Conservation (phyloP, 1,140 invertebrate species). For the Oncopodura yosiiana region DNA sequence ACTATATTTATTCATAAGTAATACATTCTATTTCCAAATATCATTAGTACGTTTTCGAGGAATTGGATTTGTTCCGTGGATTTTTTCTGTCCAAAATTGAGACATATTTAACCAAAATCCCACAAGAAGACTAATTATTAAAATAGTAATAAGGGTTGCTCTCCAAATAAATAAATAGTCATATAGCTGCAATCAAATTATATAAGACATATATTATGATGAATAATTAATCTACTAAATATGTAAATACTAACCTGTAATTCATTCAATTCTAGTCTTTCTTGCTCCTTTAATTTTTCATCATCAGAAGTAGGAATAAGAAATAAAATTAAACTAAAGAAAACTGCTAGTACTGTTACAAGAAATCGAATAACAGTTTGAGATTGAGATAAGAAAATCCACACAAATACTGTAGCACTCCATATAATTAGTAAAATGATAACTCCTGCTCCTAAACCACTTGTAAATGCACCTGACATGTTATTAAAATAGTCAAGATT, state of each 20-base stretch:
- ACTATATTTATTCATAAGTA: too few relatives aligned
- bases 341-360: constrained; percentile 5
- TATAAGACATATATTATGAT: too few relatives aligned
- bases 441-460: constrained; percentile 22
- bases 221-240: too few relatives aligned
- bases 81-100: constrained; percentile 24
- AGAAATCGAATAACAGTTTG: constrained; percentile 4
- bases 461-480: constrained; percentile 18
- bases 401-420: constrained; percentile 17
- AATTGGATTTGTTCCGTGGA: constrained; percentile 17
- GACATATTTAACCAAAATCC: constrained; percentile 1
- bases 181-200: constrained; percentile 17
- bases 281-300: neutral
- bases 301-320: constrained; percentile 17
- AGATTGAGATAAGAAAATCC: constrained; percentile 19
- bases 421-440: constrained; percentile 23
- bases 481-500: too few relatives aligned
- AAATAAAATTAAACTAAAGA: constrained; percentile 16
- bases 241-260: too few relatives aligned
- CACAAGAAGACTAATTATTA: constrained; percentile 6
- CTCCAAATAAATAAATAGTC: constrained; percentile 28
- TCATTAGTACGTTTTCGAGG: neutral
- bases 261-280: too few relatives aligned
- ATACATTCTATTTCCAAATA: too few relatives aligned
- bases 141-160: constrained; percentile 17